phyloP scores from a whole-genome alignment of 2,797 vertebrate species.

The Gallirallus australis region DNA sequence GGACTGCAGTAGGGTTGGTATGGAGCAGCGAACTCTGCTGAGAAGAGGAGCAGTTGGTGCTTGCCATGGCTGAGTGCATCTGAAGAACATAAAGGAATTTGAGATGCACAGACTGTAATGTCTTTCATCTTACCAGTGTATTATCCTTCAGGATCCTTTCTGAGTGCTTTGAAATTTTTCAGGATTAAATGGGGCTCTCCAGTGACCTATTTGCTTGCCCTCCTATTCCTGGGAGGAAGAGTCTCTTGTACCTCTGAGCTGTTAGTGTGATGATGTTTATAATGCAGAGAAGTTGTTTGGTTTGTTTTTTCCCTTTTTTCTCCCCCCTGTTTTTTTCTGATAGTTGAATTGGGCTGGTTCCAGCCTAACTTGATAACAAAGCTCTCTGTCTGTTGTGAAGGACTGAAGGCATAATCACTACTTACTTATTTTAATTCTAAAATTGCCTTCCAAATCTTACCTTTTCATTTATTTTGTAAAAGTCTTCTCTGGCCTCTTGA shows the following conservation, averaged over 20 bases:
- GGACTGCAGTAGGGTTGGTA: background rate
- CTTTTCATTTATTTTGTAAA: slow-evolving; percentile 33
- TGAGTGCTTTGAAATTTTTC: background rate
- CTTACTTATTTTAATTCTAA: slow-evolving; percentile 38
- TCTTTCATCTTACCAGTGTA: background rate
- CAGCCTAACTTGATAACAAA: background rate
- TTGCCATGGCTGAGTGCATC: background rate
- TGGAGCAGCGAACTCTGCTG: fast-evolving
- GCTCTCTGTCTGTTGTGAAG: background rate
- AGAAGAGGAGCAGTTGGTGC: background rate
- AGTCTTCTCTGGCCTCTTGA: slow-evolving; percentile 37
- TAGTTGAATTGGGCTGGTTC: background rate
- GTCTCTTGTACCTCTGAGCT: background rate
- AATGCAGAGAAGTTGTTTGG: background rate
- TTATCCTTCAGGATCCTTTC: background rate
- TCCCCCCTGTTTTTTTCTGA: background rate
- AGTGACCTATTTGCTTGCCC: background rate
- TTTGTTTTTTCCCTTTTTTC: background rate
- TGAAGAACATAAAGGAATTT: background rate
- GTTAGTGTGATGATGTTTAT: background rate
- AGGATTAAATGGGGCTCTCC: background rate
- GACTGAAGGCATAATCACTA: slow-evolving; percentile 13
- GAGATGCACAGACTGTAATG: background rate
- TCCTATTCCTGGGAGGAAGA: background rate
- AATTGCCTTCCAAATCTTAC: slow-evolving; percentile 62